Percentiles rank a stretch among this genome's conserved stretches.
Evolutionary conservation across 2,797 vertebrate genomes (phyloP).

Genomic region (Holocentrus rufus): DNA sequence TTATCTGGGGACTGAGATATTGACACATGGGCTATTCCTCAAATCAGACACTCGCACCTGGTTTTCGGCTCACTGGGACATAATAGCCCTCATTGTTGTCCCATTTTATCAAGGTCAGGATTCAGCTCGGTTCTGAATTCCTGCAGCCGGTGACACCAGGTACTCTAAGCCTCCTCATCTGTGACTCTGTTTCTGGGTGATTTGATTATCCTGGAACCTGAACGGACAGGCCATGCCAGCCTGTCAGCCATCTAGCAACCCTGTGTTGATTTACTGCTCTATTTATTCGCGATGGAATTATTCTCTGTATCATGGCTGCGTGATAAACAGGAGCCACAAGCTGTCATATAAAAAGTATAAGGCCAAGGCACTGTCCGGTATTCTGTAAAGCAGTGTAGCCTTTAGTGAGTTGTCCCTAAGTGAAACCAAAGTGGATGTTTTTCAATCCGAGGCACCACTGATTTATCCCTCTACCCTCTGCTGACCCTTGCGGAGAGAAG

Average conservation of each 20-base stretch:
- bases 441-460: constrained; percentile 21
- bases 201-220: not conserved
- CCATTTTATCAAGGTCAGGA: constrained; percentile 48
- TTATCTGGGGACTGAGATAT: not conserved
- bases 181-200: not conserved
- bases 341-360: constrained; percentile 29
- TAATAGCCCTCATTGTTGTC: constrained; percentile 31
- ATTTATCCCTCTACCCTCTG: constrained; percentile 50
- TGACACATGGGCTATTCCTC: not conserved
- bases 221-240: constrained; percentile 10
- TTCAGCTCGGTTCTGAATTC: constrained; percentile 28
- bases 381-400: not conserved
- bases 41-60: not conserved
- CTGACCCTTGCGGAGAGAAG: constrained; percentile 30
- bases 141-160: constrained; percentile 21
- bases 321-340: constrained; percentile 52
- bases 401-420: not conserved
- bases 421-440: constrained; percentile 20
- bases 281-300: constrained; percentile 41
- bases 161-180: constrained; percentile 7
- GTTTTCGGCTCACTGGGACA: constrained; percentile 4
- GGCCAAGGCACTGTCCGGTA: not conserved
- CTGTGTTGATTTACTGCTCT: constrained; percentile 54
- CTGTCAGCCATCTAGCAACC: constrained; percentile 41
- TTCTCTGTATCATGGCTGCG: constrained; percentile 39